Base-by-base conservation (phyloP, 2,113 vertebrate species). In the Cariama cristata region DNA sequence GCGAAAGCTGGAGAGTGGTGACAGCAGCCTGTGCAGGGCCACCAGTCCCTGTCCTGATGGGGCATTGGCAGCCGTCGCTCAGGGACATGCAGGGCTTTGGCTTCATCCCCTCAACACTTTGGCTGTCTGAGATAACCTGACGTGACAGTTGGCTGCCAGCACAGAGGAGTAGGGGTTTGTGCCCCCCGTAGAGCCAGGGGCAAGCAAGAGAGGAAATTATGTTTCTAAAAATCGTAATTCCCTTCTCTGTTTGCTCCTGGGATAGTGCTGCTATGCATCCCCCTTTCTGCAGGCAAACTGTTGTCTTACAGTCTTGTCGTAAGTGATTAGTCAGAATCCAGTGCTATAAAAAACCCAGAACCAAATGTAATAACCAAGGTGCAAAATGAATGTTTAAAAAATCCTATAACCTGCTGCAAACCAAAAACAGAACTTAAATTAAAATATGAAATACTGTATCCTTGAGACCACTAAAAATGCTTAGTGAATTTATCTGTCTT, bases 81-180 rank as follows among this genome's bases (percentile, higher is more conserved):
- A 58, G 79, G 84, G 91, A 76, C 80, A 83, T 17, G 35, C 63
- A 55, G 81, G 45, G 71, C 42, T 96, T 96, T 91, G 94, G 93
- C 87, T 93, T 87, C 62, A 40, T 91, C 74, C n/a, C 58, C 76
- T 87, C 77, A 63, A 88, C 67, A 55, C 55, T 14, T 8, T 63
- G 87, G 24, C 58, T 55, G 32, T 93, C 74, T 93, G 93, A 94
- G 81, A 91, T 96, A 86, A 96, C 79, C 59, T 63, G 91, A 91
- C 88, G 71, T 95, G 96, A 96, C 94, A 97, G 91, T 28, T 96
- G 86, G 86, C 88, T 97, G 87, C 86, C 75, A 81, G 86, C 59
- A 35, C 77, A 62, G 32, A 86, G 45, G 66, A 79, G 66, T 47
- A 79, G 77, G 89, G 92, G 50, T 79, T 50, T 95, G n/a, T 64